Conservation (phyloP, 2,888 invertebrate genomes). For the Lepidocyrtoides sp. region DNA sequence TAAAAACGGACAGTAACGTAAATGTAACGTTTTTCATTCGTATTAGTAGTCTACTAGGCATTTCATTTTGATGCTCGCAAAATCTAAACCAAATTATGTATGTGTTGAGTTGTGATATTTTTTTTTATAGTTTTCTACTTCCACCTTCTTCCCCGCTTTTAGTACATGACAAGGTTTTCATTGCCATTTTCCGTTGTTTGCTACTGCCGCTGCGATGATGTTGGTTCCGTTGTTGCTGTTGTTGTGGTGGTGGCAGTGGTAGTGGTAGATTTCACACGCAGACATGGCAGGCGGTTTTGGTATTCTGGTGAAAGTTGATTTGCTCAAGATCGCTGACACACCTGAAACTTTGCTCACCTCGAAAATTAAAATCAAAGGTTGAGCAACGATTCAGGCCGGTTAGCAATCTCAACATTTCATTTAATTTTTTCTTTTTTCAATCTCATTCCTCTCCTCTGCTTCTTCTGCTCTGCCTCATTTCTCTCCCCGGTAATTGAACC, state of each 20-base stretch:
- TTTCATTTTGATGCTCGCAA: neutral
- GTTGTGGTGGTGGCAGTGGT: too few species aligned
- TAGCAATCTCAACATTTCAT: conserved; percentile 87
- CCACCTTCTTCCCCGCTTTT: neutral
- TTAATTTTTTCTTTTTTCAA: conserved; percentile 1
- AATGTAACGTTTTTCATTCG: neutral
- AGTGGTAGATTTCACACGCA: conserved; percentile 21
- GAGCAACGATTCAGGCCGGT: conserved; percentile 95
- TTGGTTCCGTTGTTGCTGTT: neutral
- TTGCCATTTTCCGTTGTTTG: neutral
- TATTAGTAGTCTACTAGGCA: neutral
- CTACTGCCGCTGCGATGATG: neutral
- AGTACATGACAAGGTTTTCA: neutral
- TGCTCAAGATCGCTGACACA: conserved; percentile 89
- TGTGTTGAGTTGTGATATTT: neutral
- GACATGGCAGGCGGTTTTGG: neutral
- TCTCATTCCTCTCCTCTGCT: neutral
- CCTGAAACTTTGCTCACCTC: conserved; percentile 96
- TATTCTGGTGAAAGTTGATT: conserved; percentile 74
- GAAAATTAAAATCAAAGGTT: conserved; percentile 89
- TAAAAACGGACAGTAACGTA: neutral
- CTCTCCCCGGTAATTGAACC: conserved; percentile 39
- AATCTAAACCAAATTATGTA: conserved; percentile 28
- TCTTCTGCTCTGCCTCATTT: conserved; percentile 10
- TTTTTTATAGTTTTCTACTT: neutral